These are phyloP conservation scores for Drosophila melanogaster DNA, from an alignment of 1,140 invertebrate species.

Conservation along the genomic window Release_6_plus_ISO1_MT NT_037436.4:9493501-9494000, in stretches of 20 bases:
- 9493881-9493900: conserved; percentile 27
- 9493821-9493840: conserved; percentile 63
- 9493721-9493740: conserved; percentile 44
- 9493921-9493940: conserved; percentile 56
- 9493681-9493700: conserved; percentile 17
- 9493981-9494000: conserved; percentile 61
- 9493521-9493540: conserved; percentile 54
- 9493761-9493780: conserved; percentile 44
- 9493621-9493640: conserved; percentile 53
- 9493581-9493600: conserved; percentile 50
- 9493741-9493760: conserved; percentile 62
- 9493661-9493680: conserved; percentile 68
- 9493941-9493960: conserved; percentile 64
- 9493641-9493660: conserved; percentile 59
- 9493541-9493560: conserved; percentile 19
- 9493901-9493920: conserved; percentile 28
- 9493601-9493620: conserved; percentile 36
- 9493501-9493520: conserved; percentile 18
- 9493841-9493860: conserved; percentile 16
- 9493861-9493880: conserved; percentile 21
- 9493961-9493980: conserved; percentile 34
- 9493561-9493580: conserved; percentile 56
- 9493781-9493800: conserved; percentile 32
- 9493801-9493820: conserved; percentile 71
- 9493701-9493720: conserved; percentile 58